Base-by-base conservation (phyloP, 2,888 invertebrate species). In the Phortica okadai region DNA sequence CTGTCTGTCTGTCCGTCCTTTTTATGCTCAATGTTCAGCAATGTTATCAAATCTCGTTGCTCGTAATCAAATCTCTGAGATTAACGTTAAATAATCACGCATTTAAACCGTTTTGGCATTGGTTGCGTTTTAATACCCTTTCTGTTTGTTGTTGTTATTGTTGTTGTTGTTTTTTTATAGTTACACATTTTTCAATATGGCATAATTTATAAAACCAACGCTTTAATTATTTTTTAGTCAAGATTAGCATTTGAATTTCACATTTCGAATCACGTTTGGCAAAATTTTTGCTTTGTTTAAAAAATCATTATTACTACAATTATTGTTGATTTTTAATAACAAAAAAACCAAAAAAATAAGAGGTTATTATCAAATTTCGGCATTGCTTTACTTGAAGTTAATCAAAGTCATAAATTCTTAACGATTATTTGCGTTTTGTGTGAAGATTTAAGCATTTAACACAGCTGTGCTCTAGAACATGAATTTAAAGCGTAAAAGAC, bases 21-120 rank as follows among this genome's bases (percentile, higher is more conserved):
- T 33, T 33, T 33, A 33, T 33, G 33, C 33, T 2, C 33, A 33
- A 33, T 62, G 7, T 8, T 84, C 80, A 83, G 86, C 58, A 87
- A 77, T 75, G 81, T 78, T 84, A 83, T 87, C 78, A 84, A 84
- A 78, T 80, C 82, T 79, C 67, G 79, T 77, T 79, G 33, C 33
- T 76, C 73, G 78, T 78, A 82, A 84, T 87, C 78, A 78, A 78
- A 81, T 82, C 77, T 76, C 79, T 77, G 80, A 64, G 70, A 74
- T 70, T 74, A 69, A 69, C 69, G 69, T 45, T 2, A 45, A 69
- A 69, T 69, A 69, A 69, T 69, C 69, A 45, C n/a, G 25, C 69
- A 69, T 45, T 69, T 45, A 69, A 69, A 33, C 41, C 64, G 21
- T 14, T 45, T 42, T 16, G 44, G 33, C 33, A 66, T 66, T 42